phyloP scores from a whole-genome alignment of 2,888 invertebrate species.

The Lymantria dispar region DNA sequence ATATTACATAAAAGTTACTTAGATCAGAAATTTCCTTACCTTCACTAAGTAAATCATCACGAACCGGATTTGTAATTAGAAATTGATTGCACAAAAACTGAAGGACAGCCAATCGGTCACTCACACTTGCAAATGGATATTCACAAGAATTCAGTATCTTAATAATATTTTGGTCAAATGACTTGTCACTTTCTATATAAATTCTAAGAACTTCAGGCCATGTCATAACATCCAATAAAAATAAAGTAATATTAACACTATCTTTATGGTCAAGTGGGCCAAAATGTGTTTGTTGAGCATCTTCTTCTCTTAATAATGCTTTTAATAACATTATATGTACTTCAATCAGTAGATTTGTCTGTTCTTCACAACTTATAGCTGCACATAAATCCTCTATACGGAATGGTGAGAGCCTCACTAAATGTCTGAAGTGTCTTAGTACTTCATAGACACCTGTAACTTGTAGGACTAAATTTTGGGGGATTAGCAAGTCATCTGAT shows the following conservation, averaged over 20 bases:
- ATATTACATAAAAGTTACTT: neutral
- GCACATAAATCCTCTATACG: slow-evolving; percentile 98
- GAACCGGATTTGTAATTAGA: slow-evolving; percentile 94
- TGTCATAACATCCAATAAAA: slow-evolving; percentile 96
- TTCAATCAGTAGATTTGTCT: slow-evolving; percentile 95
- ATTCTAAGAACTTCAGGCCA: slow-evolving; percentile 96
- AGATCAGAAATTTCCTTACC: slow-evolving; percentile 75
- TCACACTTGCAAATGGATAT: slow-evolving; percentile 93
- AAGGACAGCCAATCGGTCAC: slow-evolving; percentile 90
- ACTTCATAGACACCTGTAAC: slow-evolving; percentile 97
- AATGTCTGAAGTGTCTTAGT: slow-evolving; percentile 93
- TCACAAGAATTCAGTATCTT: slow-evolving; percentile 87
- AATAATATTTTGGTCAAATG: slow-evolving; percentile 88
- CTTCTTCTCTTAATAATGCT: slow-evolving; percentile 95
- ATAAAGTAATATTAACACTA: slow-evolving; percentile 96
- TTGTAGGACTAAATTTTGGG: slow-evolving; percentile 89
- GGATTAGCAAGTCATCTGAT: slow-evolving; percentile 94
- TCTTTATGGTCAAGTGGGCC: slow-evolving; percentile 98
- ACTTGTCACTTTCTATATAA: slow-evolving; percentile 95
- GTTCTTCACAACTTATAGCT: slow-evolving; percentile 94
- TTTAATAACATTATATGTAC: slow-evolving; percentile 96
- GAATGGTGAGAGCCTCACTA: slow-evolving; percentile 96
- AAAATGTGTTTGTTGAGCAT: slow-evolving; percentile 96
- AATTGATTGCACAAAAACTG: slow-evolving; percentile 97
- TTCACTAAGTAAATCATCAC: slow-evolving; percentile 97